phyloP scores from a whole-genome alignment of 1,140 invertebrate species.

The Andrena cerasifolii region DNA sequence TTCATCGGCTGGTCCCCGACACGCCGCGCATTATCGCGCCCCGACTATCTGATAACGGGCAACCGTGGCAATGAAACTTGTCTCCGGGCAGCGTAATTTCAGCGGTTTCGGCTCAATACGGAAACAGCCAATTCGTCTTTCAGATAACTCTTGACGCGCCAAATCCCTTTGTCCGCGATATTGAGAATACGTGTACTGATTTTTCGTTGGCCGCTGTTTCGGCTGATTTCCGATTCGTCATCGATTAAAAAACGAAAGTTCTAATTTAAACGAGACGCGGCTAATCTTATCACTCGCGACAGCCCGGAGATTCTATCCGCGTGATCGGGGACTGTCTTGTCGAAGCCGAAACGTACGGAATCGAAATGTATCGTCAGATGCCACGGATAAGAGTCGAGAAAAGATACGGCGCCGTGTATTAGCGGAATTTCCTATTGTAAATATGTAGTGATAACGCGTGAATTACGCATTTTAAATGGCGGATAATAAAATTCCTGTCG shows the following conservation, averaged over 20 bases:
- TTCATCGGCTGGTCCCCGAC: not conserved
- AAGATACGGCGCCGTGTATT: not conserved
- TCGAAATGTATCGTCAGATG: slow-evolving; percentile 15
- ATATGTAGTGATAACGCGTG: too few relatives aligned
- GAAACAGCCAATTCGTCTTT: not conserved
- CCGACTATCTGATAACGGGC: slow-evolving; percentile 5
- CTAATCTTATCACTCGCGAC: slow-evolving; percentile 60
- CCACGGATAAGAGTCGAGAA: slow-evolving; percentile 39
- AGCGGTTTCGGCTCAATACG: not conserved
- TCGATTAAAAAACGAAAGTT: slow-evolving; percentile 38
- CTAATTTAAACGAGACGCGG: slow-evolving; percentile 10
- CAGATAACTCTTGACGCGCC: not conserved
- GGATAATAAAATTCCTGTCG: not conserved
- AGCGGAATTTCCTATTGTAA: too few relatives aligned
- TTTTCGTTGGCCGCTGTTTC: not conserved
- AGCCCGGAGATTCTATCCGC: slow-evolving; percentile 42
- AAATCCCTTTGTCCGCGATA: not conserved
- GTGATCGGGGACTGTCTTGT: slow-evolving; percentile 45
- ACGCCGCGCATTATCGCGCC: not conserved
- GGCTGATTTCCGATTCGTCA: not conserved
- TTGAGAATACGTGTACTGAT: too few relatives aligned
- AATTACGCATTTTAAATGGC: too few relatives aligned
- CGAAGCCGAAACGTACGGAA: slow-evolving; percentile 17
- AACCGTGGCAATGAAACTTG: slow-evolving; percentile 3
- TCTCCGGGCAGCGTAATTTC: slow-evolving; percentile 6